Evolutionary conservation across 2,888 invertebrate genomes (phyloP).

Genomic region (Cepaea hortensis): DNA sequence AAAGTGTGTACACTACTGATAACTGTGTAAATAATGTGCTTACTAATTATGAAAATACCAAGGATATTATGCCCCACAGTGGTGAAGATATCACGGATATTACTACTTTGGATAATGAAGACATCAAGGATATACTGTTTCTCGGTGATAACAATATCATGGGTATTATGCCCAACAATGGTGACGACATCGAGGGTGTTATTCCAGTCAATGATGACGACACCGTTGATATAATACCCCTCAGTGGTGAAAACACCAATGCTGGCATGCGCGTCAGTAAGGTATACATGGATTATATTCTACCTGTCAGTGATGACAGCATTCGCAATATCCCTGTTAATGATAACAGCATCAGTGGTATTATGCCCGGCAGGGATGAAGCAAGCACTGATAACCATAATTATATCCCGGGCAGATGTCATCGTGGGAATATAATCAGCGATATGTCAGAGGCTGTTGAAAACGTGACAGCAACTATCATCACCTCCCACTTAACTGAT

Average conservation of each 20-base stretch:
- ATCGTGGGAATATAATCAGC: too few species aligned
- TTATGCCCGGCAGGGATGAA: too few species aligned
- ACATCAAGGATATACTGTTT: too few species aligned
- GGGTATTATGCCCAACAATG: background rate
- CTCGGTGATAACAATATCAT: background rate
- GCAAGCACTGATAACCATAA: too few species aligned
- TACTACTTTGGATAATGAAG: too few species aligned
- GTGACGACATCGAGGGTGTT: background rate
- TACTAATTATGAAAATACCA: too few species aligned
- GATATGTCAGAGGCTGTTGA: too few species aligned
- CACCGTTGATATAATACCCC: background rate
- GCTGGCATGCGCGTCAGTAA: background rate
- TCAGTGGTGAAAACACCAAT: background rate
- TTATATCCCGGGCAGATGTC: too few species aligned
- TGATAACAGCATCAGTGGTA: too few species aligned
- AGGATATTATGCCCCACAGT: background rate
- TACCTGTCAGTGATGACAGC: background rate
- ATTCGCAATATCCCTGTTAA: too few species aligned
- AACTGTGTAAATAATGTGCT: too few species aligned
- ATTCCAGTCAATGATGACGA: background rate
- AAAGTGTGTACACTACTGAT: background rate
- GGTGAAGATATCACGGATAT: background rate
- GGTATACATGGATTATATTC: background rate
- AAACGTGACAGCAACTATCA: background rate
- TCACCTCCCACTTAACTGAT: background rate